Evolutionary conservation across 2,797 vertebrate genomes (phyloP), one percentile per base, ranked within the genome.

Genomic region (Diceros bicornis): DNA sequence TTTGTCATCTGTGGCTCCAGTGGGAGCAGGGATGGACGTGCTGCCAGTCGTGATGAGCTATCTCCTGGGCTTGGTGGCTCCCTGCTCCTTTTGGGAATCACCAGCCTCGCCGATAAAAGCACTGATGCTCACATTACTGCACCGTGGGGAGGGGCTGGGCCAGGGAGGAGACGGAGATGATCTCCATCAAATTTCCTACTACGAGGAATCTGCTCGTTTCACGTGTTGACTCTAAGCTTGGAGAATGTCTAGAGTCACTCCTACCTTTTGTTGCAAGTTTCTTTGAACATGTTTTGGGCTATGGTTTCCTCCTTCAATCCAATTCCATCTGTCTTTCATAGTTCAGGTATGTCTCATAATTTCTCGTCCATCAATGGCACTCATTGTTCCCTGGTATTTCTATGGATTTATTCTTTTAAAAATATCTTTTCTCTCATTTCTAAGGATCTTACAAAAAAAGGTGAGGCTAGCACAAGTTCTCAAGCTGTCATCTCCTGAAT

Each of bases 371-470:
- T 14, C 23, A 83, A 72, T 11, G 25, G 25, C 12, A 37, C 12
- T 72, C 2, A 25, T 88, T 66, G 12, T 92, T 85, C 4, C 4
- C 50, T 52, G 62, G n/a, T 50, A 81, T 66, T 61, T 68, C 59
- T 3, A 61, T 74, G 41, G 29, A 74, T 32, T 52, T 61, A 55
- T 79, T 66, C 21, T 41, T 85, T 84, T 21, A 50, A 79, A 92
- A 89, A 23, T 66, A 66, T 34, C 37, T 34, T 96, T 83, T 68
- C 37, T 93, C 21, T 78, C 71, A 61, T 85, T 79, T 85, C 74
- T 95, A 41, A 85, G 10, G 52, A 61, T 55, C 78, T 83, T 83
- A 23, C 57, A 89, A 74, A 92, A n/a, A 17, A 79, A 93, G n/a
- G 10, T 74, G n/a, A 72, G 23, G 16, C 20, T 64, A 57, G 62